These are phyloP conservation scores for Enteromius thamalakanensis DNA, from an alignment of 2,797 vertebrate species.

Conservation along the genomic window DNA sequence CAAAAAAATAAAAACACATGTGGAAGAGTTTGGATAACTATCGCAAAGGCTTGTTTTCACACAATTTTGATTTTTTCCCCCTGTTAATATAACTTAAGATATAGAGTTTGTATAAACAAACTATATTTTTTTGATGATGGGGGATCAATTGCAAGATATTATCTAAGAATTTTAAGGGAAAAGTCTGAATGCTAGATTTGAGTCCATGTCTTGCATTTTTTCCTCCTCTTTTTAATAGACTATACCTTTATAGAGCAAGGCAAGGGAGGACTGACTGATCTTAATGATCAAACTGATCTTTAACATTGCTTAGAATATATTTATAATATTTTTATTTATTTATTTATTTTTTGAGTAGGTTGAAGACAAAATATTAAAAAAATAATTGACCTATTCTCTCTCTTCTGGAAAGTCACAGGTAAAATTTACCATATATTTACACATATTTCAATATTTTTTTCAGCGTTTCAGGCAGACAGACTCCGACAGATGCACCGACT, in stretches of 20 bases:
- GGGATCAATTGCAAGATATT: too few species aligned
- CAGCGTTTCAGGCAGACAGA: constrained; percentile 1
- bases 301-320: neutral
- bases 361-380: neutral
- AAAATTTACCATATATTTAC: too few species aligned
- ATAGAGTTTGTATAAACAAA: too few species aligned
- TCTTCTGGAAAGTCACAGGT: neutral
- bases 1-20: neutral
- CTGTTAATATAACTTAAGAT: too few species aligned
- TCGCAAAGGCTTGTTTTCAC: neutral
- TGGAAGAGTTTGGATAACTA: neutral
- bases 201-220: too few species aligned
- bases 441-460: neutral
- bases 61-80: neutral
- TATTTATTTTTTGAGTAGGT: too few species aligned
- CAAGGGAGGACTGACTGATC: too few species aligned
- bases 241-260: neutral
- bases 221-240: too few species aligned
- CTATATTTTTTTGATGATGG: too few species aligned
- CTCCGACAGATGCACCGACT: constrained; percentile 34
- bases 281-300: neutral
- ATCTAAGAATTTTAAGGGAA: too few species aligned
- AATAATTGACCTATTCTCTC: neutral
- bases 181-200: too few species aligned
- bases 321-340: too few species aligned